Conservation (phyloP, 2,113 vertebrate species). For the Xenus cinereus region DNA sequence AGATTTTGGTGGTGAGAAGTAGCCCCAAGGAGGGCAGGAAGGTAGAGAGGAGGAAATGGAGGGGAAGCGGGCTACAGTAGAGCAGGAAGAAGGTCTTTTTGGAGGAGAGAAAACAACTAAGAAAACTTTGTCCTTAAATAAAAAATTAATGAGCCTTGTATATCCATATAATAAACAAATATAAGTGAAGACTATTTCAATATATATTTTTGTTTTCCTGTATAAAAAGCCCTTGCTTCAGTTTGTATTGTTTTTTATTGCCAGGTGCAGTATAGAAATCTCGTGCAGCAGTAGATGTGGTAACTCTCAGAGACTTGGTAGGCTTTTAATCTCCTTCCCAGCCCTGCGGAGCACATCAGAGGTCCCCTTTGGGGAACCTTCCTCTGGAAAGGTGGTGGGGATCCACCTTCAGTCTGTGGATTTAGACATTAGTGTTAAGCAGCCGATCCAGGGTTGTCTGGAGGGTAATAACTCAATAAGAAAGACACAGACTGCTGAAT, state of each 20-base stretch:
- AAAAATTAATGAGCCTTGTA: not conserved
- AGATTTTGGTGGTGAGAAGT: not conserved
- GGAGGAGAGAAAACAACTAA: not conserved
- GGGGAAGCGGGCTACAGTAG: not conserved
- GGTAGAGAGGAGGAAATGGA: not conserved
- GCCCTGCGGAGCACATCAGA: not conserved
- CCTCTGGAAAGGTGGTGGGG: not conserved
- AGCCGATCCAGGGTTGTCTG: rapidly evolving
- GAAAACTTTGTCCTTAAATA: not conserved
- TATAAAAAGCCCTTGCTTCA: not conserved
- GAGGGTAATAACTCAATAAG: too few species aligned
- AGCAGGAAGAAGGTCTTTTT: not conserved
- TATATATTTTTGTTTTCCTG: not conserved
- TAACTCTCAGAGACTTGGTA: not conserved
- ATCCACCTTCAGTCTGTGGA: not conserved
- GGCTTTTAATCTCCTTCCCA: not conserved
- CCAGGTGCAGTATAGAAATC: not conserved
- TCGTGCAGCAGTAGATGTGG: not conserved
- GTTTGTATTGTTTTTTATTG: not conserved
- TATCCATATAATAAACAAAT: not conserved
- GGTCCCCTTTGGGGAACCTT: not conserved
- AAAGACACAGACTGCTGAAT: not conserved
- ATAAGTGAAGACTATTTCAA: not conserved
- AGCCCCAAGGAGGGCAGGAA: not conserved
- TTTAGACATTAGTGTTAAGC: not conserved